Base-by-base conservation (phyloP, 2,888 invertebrate genomes). In the Pandemis cinnamomeana region DNA sequence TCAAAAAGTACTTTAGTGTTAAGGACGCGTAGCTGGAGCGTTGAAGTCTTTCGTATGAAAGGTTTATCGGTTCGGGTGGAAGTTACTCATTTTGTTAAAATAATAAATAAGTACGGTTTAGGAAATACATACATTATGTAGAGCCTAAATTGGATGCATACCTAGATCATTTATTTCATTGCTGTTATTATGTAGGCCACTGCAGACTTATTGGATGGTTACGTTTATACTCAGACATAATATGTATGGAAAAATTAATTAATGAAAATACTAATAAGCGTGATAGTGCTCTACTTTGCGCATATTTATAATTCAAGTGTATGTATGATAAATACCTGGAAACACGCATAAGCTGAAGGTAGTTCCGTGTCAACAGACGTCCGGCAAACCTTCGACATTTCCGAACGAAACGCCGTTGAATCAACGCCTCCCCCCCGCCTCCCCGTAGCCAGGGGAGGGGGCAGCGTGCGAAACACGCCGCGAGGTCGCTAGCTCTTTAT, bases 311-410 rank as follows among this genome's bases (percentile, higher is more conserved):
- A 82, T 78, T 79, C 80, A 77, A 82, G 80, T 83, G 82, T 84
- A 79, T 83, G 82, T 84, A 81, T 85, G 83, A 84, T 83, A 87
- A 84, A 88, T 89, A 93, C 89, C 88, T 93, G 91, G 93, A 92
- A 92, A 90, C 86, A 87, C 86, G 89, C 88, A 87, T 84, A 81
- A 84, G 79, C 81, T 80, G 91, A 93, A 93, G 93, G 91, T 91
- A 91, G 89, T 93, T 93, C 93, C 93, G 93, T 88, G 87, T 93
- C 86, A 81, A 84, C 87, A 87, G 86, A 92, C 87, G 92, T 93
- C 93, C 93, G 93, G 92, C 90, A 92, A 93, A 91, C 93, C 93
- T 93, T 93, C 93, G 85, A 87, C 87, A 87, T 92, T 91, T 92
- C 92, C 92, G 92, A 93, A 90, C 89, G 80, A 81, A 83, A 81